Evolutionary conservation across 2,888 invertebrate genomes (phyloP), one percentile per base, ranked within the genome.

Genomic region (Agrotis segetum): DNA sequence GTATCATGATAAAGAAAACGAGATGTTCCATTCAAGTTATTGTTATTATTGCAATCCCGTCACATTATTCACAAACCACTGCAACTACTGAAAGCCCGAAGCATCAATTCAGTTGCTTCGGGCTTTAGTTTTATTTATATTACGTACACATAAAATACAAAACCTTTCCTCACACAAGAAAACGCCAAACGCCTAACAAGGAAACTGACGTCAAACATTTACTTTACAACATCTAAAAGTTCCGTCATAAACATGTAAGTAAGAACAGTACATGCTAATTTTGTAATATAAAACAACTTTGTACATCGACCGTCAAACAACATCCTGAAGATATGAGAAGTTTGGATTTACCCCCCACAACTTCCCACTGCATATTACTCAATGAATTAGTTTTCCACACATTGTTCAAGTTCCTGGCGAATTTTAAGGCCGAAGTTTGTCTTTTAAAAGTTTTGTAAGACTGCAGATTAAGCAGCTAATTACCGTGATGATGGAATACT

Each of bases 261-360:
- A 82, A 58, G 62, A 76, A 76, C 83, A 77, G 71, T 71, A 71
- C 66, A 74, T 78, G 74, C 70, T 50, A 81, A 81, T 80, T 77
- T 80, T 60, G 47, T 62, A 73, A 69, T 56, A 21, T 72, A 76
- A 64, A 79, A 63, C 67, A 80, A 80, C 77, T 83, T 83, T 67
- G 69, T 72, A 61, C 68, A 59, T 71, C 46, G 58, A 63, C 69
- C 66, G 67, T 69, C 62, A 79, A 70, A 76, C 77, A 83, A 69
- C 67, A 69, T 34, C 21, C 59, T 44, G 62, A 21, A 71, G 59
- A 64, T 76, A 71, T 56, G 66, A 44, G 34, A 70, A 69, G 49
- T 81, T 67, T 73, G 9, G 1, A 34, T 19, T 50, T n/a, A 55
- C 40, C 21, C 17, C 40, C 9, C 40, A 1, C 40, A 59, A 29